phyloP scores from a whole-genome alignment of 2,888 invertebrate species.

The Amblyjoppa proteus region DNA sequence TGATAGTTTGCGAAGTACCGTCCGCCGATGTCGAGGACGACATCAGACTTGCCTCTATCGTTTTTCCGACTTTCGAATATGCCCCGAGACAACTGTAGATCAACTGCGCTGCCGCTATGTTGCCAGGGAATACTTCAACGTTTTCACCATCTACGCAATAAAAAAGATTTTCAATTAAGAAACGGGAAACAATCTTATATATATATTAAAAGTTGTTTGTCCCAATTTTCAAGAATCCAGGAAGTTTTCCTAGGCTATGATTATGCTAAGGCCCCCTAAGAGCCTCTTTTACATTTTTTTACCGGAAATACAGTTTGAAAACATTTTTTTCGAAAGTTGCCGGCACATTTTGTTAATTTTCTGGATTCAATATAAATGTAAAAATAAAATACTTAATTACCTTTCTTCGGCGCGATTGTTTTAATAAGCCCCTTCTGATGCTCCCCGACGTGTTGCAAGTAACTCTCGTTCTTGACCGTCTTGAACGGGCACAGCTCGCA shows the following conservation, averaged over 20 bases:
- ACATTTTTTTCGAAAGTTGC: background rate
- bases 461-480: slow-evolving; percentile 87
- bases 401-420: slow-evolving; percentile 76
- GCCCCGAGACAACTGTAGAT: slow-evolving; percentile 83
- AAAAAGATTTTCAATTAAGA: slow-evolving; percentile 5
- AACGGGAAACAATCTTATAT: background rate
- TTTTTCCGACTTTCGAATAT: slow-evolving; percentile 81
- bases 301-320: too few species aligned
- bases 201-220: slow-evolving; percentile 11
- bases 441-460: slow-evolving; percentile 86
- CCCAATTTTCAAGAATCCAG: background rate
- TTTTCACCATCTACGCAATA: slow-evolving; percentile 73
- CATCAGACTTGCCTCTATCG: slow-evolving; percentile 82
- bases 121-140: slow-evolving; percentile 83
- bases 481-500: slow-evolving; percentile 87
- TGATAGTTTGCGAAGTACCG: slow-evolving; percentile 83
- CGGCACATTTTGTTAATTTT: background rate
- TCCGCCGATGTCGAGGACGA: slow-evolving; percentile 83
- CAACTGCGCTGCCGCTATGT: slow-evolving; percentile 84
- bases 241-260: background rate
- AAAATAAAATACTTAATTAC: slow-evolving; percentile 47
- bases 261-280: background rate
- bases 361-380: background rate
- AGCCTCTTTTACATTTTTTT: too few species aligned
- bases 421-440: slow-evolving; percentile 86